Evolutionary conservation across 2,113 vertebrate species (phyloP), one percentile per base, ranked within the genome.

Genomic region (Camelus dromedarius): DNA sequence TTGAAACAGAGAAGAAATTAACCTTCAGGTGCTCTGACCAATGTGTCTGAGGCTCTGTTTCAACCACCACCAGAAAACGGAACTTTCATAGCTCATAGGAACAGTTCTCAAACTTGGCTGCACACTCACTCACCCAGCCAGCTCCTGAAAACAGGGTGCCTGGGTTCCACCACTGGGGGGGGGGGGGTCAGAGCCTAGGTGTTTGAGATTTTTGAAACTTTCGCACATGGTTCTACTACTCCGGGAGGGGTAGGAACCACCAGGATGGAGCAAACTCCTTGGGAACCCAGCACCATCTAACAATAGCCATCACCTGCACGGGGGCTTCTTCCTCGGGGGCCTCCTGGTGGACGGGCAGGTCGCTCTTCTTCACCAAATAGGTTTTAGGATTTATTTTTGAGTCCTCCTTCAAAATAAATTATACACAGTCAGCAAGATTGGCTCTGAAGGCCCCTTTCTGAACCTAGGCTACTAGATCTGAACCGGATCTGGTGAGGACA

Each of bases 291-390:
- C 79, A 22, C 8, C 50, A 0, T n/a, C 67, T 24, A 32, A 42
- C 19, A 58, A 77, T 11, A 15, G 18, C 73, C 42, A 38, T 52
- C 3, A 32, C 99, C 99, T 99, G 98, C 35, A 50, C 91, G 48
- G 95, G 96, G 73, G 96, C 62, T 89, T 96, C 96, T 67, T 97
- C 92, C 81, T 98, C 84, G 24, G 95, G 76, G 11, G 28, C 32
- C 26, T 89, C 95, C 38, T 69, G 66, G 13, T 5, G 94, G 56
- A 67, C 16, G 24, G 69, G 24, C 69, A 94, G 92, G 54, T 97
- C 64, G 30, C 87, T 96, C 85, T 97, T 98, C 90, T 98, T 98
- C 98, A 99, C 97, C 97, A 99, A 66, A 84, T 99, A 99, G 13
- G 99, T 99, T 80, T 89, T 97, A 2, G 97, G 97, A 92, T 94